A percentile compares a stretch with the other conserved stretches of the same genome.
These are phyloP conservation scores for Platorchestia sp. DNA, from an alignment of 1,140 invertebrate species.

Conservation along the genomic window DNA sequence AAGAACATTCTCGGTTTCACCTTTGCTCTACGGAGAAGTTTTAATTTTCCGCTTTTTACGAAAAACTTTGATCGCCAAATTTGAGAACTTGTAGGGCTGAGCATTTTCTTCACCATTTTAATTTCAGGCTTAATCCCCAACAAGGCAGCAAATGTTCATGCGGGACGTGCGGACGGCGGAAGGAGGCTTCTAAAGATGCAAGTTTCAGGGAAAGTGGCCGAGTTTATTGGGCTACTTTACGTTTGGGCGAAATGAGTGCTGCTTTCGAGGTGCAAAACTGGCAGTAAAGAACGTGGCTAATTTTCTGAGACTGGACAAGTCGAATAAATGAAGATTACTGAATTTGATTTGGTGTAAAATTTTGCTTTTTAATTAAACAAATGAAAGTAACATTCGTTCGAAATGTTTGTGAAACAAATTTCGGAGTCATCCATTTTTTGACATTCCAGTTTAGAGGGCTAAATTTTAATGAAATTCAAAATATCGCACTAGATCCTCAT, in stretches of 20 bases:
- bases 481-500: too few relatives aligned
- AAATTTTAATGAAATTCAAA: background rate
- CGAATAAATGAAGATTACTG: background rate
- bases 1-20: background rate
- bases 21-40: background rate
- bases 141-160: background rate
- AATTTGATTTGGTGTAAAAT: background rate
- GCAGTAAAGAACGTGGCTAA: background rate
- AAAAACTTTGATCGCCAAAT: background rate
- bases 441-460: background rate
- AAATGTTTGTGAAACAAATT: background rate
- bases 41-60: background rate
- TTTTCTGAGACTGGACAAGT: background rate
- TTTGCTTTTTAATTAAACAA: too few relatives aligned
- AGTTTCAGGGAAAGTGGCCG: background rate
- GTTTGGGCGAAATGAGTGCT: background rate
- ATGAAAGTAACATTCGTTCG: background rate
- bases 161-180: background rate
- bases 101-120: background rate
- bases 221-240: background rate
- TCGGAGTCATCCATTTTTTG: background rate
- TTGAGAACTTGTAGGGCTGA: too few relatives aligned
- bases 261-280: background rate
- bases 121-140: background rate
- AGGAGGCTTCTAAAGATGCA: background rate